Base-by-base conservation (phyloP, 2,888 invertebrate genomes). In the Drosophila dives region DNA sequence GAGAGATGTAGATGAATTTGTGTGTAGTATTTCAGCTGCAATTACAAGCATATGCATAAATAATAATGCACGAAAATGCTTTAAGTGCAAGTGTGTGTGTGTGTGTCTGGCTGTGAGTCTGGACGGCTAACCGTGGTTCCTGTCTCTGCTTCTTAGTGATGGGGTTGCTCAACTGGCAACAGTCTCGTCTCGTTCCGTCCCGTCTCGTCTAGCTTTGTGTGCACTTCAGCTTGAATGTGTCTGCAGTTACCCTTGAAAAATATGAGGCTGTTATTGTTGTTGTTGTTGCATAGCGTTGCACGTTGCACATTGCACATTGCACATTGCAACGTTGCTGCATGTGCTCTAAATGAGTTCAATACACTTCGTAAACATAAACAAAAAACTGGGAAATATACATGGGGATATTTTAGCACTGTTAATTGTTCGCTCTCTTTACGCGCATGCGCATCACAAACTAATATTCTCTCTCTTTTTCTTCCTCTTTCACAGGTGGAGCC, bases 191-290 rank as follows among this genome's bases (percentile, higher is more conserved):
- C 63, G 59, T 7, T 20, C 45, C 45, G 63, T 29, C 50, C 54
- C 63, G 50, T 33, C 49, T 50, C 50, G 50, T 10, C 55, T 63
- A 48, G 61, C 55, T 50, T 73, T 79, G 76, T 66, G 67, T 76
- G 85, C 87, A 84, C 86, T 86, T 86, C 83, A 86, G 74, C 55
- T 73, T 78, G 67, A 85, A 89, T 87, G 79, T 85, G 86, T 86
- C 86, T 86, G 86, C 86, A 85, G 87, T 90, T 89, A 89, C 89
- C 89, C 89, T 89, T 89, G 89, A 89, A 89, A 89, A 82, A 55
- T 38, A 66, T 80, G 45, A 50, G 65, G 64, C 81, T 68, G 48
- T 66, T 70, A 23, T 66, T 70, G 67, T 56, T 70, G 64, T 64
- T 72, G 68, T 40, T 51, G 33, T 58, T 74, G 83, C 80, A 86